Base-by-base conservation (phyloP, 2,113 vertebrate species). In the Chaenogobius annularis region DNA sequence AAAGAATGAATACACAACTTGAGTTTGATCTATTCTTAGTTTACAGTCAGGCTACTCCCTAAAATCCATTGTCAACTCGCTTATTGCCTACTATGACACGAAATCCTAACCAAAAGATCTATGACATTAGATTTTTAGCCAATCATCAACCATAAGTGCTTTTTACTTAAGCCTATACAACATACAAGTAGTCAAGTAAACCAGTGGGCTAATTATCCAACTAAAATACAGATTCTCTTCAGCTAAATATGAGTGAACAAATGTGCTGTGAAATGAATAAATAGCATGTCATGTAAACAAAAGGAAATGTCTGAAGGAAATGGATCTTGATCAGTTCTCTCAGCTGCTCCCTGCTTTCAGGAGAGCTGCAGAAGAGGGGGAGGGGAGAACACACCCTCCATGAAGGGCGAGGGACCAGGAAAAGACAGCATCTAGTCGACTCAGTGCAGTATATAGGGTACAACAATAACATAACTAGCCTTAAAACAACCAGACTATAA, bases 301-400 rank as follows among this genome's bases (percentile, higher is more conserved):
- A 66, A 58, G 74, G 50, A 52, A 73, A 80, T 64, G 85, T 82
- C 73, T 83, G 61, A 31, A 59, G 73, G 72, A 85, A 54, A 89
- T 73, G 71, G 64, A 72, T 23, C 11, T 67, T 88, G 88, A 91
- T 81, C 85, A 85, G 65, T 79, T 82, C 70, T 80, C 81, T 90
- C 90, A 90, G 88, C 90, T 92, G 89, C 85, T 88, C 76, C 85
- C 84, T 81, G 19, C 78, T 85, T 80, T 74, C 67, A 65, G 37
- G 58, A 77, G 73, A 19, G 63, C 66, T 74, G 40, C 66, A 65
- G 71, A 74, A 75, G 72, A 47, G 79, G 82, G 79, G 68, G 83
- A 80, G 84, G 58, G 54, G 64, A 74, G 54, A 69, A 50, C 40
- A 54, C 64, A 73, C 74, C 14, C 72, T 77, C 72, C 75, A 80